These are phyloP conservation scores for Psammodynastes pulverulentus DNA, from an alignment of 2,113 vertebrate genomes.

Conservation along the genomic window DNA sequence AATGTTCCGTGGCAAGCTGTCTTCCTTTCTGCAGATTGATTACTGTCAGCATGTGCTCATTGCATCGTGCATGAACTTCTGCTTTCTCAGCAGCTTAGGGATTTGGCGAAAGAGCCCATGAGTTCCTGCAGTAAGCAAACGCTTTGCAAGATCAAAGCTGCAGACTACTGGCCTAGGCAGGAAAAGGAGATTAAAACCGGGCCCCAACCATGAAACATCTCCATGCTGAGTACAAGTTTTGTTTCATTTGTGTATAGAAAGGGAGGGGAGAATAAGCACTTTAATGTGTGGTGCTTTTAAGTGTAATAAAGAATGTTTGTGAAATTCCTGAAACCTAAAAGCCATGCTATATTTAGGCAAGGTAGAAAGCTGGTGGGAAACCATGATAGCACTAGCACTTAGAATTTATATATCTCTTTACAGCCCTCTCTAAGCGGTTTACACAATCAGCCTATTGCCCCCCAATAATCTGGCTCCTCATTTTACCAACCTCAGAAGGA, in stretches of 20 bases:
- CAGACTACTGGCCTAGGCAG: background rate
- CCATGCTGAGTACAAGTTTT: background rate
- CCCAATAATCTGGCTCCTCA: no score
- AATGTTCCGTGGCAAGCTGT: background rate
- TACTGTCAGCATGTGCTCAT: background rate
- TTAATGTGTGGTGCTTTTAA: background rate
- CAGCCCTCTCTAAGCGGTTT: no score
- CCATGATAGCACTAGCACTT: no score
- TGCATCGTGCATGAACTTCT: background rate
- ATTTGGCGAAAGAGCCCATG: background rate
- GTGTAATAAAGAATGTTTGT: slow-evolving; percentile 4
- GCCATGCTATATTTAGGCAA: background rate
- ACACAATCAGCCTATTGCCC: no score
- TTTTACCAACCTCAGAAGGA: no score
- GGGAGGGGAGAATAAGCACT: background rate
- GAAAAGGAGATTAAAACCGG: background rate
- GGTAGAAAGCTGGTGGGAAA: background rate
- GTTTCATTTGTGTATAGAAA: background rate
- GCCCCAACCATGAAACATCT: background rate
- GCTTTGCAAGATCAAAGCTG: slow-evolving; percentile 6
- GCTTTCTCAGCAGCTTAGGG: background rate
- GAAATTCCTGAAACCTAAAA: slow-evolving; percentile 27
- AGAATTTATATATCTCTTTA: no score
- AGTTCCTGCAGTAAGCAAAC: background rate
- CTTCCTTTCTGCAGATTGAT: background rate